Base-by-base conservation (phyloP, 2,888 invertebrate species). In the Slavum lentiscoides region DNA sequence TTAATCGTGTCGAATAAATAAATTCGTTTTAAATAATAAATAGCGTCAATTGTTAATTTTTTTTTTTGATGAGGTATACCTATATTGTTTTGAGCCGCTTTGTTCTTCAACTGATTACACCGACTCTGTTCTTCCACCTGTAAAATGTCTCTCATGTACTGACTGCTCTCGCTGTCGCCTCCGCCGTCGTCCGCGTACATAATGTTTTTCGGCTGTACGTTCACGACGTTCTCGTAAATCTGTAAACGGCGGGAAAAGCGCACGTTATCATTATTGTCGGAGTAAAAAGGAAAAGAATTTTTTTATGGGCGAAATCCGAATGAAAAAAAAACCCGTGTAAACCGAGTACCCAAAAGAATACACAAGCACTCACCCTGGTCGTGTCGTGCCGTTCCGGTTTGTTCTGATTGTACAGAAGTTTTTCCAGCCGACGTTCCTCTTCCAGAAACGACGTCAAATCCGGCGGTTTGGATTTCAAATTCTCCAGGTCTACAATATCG, bases 401-500 rank as follows among this genome's bases (percentile, higher is more conserved):
- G 0, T 91, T 91, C 85, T 91, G 93, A 85, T 92, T 92, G 86
- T 93, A 93, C 75, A 93, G 87, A 83, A 93, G 90, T 84, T 92
- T 91, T 85, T 94, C 93, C 81, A 93, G 89, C 80, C 93, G 91
- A 9, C 92, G 90, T 86, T 94, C 94, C 85, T 91, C 93, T 85
- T 93, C 92, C n/a, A 94, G 87, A 86, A 94, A 91, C 49, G 91
- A 91, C 19, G 91, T 92, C 88, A 94, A 92, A 85, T 94, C 94
- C 9, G 94, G 94, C 23, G 94, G 91, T 74, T 64, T 81, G 3
- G 81, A 81, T 49, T 74, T 68, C 8, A 74, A 67, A 7, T 68
- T 81, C 2, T 89, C 90, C 61, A 93, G 86, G 85, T 92, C 92
- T 66, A 90, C 19, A 13, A 43, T 43, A 43, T 9, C 9, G 49